Conservation (phyloP, 2,113 vertebrate species). For the Nanger granti region DNA sequence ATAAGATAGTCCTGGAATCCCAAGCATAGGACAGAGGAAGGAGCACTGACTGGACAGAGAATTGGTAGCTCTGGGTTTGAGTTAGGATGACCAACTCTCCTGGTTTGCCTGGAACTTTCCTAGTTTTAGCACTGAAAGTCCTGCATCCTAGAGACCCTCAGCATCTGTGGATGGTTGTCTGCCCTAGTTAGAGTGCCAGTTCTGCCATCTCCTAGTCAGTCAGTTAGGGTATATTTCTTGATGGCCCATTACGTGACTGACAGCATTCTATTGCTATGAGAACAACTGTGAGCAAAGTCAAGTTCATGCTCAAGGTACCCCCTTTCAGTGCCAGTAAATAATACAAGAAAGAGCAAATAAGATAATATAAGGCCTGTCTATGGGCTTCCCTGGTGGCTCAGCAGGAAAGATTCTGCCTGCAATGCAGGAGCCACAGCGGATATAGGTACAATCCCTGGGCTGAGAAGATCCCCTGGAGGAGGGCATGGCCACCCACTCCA, state of each 20-base stretch:
- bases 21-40: neutral
- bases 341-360: neutral
- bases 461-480: neutral
- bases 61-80: neutral
- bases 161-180: fast-evolving
- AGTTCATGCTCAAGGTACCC: neutral
- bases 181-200: neutral
- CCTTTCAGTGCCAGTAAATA: neutral
- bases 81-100: neutral
- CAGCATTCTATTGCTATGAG: neutral
- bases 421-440: neutral
- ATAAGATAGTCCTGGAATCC: neutral
- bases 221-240: neutral
- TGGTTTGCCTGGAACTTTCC: neutral
- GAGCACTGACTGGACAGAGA: neutral
- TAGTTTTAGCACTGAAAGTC: neutral
- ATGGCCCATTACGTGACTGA: neutral
- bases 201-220: neutral
- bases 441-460: neutral
- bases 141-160: neutral
- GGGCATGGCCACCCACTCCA: neutral
- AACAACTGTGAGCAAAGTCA: neutral
- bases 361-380: neutral
- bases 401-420: neutral
- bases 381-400: neutral